Base-by-base conservation (phyloP, 2,888 invertebrate genomes). In the Pycnomerus fuliginosus region DNA sequence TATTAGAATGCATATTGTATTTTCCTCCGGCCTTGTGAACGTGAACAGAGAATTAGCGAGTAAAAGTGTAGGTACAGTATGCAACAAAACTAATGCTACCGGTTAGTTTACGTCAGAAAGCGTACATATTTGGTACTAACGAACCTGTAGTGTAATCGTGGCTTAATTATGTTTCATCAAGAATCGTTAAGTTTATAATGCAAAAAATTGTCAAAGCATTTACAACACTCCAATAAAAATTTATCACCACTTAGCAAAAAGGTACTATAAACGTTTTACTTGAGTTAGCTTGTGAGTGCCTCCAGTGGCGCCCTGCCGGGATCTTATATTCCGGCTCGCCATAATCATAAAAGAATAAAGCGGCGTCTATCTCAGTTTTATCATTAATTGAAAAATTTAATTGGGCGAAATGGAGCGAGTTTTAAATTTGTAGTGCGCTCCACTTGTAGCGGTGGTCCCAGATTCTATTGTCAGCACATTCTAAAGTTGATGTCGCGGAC, bases 401-500 rank as follows among this genome's bases (percentile, higher is more conserved):
- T 27, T 27, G 14, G 14, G 27, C 27, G 5, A 11, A n/a, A 5
- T 13, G 8, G 27, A 13, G 27, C 33, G 7, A 60, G 60, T 65
- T 61, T 67, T 52, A 52, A 51, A 61, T n/a, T n/a, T n/a, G n/a
- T n/a, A n/a, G n/a, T n/a, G n/a, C n/a, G n/a, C n/a, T n/a, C n/a
- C n/a, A n/a, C n/a, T n/a, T n/a, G n/a, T n/a, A n/a, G 61, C 53
- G 69, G 70, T 70, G 70, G 70, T 69, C 70, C 57, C 50, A 48
- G 51, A 46, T 50, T 20, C 65, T 58, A 68, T 68, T 68, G 69
- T 69, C 64, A 65, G 49, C 52, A 61, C 56, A 63, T 63, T 60
- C 59, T 61, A 50, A 54, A 52, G 51, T 61, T 65, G 66, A 67
- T 48, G 61, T 12, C 38, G 43, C 43, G 40, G 64, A 62, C 64